Conservation (phyloP, 2,113 vertebrate species). For the Plecotus auritus region DNA sequence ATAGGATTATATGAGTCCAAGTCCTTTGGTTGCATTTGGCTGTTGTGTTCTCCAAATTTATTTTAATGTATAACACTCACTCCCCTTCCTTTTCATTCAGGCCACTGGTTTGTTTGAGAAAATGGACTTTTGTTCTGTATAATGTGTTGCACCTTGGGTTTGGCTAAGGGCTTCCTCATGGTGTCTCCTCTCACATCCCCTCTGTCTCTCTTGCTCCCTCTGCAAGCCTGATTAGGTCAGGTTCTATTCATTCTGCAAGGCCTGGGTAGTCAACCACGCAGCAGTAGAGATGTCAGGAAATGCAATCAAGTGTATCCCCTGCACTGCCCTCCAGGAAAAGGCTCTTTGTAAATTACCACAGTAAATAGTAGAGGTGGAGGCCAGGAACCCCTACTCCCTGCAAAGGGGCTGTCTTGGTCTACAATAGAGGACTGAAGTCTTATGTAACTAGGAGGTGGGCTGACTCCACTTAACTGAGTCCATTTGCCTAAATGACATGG, state of each 20-base stretch:
- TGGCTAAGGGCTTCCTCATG: background rate
- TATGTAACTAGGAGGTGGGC: background rate
- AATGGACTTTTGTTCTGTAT: accelerated
- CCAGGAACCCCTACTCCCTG: background rate
- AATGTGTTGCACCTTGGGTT: background rate
- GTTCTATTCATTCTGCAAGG: background rate
- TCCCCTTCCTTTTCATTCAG: background rate
- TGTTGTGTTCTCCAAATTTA: background rate
- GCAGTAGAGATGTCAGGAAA: background rate
- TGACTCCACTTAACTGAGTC: background rate
- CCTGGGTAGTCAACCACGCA: background rate
- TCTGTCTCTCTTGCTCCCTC: background rate
- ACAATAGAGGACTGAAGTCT: background rate
- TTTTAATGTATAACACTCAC: background rate
- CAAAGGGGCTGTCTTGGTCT: background rate
- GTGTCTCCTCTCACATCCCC: accelerated
- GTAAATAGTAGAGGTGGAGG: background rate
- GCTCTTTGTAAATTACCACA: background rate
- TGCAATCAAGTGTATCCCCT: background rate
- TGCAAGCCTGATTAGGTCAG: background rate
- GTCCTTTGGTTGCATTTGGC: background rate
- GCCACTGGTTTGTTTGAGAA: background rate
- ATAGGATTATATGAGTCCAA: background rate
- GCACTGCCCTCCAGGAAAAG: background rate
- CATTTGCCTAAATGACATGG: background rate